phyloP scores from a whole-genome alignment of 2,797 vertebrate species.

The Aotus griseimembra region DNA sequence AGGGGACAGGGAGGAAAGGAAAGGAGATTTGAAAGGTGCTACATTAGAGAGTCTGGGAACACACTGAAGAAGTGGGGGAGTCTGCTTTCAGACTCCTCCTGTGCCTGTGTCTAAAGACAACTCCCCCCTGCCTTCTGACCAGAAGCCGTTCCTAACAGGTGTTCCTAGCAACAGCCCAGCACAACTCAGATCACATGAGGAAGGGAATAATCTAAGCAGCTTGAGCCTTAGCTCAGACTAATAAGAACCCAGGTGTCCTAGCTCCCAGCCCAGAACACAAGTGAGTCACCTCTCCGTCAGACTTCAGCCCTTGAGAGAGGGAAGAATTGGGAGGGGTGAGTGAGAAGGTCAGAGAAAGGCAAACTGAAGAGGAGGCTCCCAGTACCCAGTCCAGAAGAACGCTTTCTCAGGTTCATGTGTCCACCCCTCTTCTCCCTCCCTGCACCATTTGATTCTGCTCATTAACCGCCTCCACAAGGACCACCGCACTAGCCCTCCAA shows the following conservation, averaged over 20 bases:
- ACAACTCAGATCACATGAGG: not conserved
- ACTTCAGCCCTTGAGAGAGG: not conserved
- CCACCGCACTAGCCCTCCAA: slow-evolving; percentile 25
- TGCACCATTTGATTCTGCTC: slow-evolving; percentile 26
- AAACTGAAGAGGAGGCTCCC: not conserved
- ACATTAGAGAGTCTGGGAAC: not conserved
- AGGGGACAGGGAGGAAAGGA: not conserved
- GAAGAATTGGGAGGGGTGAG: not conserved
- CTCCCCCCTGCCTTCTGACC: not conserved
- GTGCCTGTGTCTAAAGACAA: not conserved
- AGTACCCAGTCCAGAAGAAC: not conserved
- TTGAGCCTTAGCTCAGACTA: not conserved
- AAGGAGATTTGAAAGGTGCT: not conserved
- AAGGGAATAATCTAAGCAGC: not conserved
- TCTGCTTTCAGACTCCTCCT: not conserved
- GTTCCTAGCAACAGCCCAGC: slow-evolving; percentile 31
- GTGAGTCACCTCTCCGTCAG: not conserved
- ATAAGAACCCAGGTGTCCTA: slow-evolving; percentile 16
- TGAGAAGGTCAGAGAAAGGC: not conserved
- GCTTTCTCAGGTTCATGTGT: not conserved
- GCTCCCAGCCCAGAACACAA: not conserved
- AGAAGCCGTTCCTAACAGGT: slow-evolving; percentile 44
- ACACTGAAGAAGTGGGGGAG: not conserved
- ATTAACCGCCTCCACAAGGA: slow-evolving; percentile 10
- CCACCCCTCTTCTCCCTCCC: not conserved